Percentiles rank a stretch among this genome's conserved stretches.
Evolutionary conservation across 2,888 invertebrate genomes (phyloP).

Genomic region (Drosophila algonquin): DNA sequence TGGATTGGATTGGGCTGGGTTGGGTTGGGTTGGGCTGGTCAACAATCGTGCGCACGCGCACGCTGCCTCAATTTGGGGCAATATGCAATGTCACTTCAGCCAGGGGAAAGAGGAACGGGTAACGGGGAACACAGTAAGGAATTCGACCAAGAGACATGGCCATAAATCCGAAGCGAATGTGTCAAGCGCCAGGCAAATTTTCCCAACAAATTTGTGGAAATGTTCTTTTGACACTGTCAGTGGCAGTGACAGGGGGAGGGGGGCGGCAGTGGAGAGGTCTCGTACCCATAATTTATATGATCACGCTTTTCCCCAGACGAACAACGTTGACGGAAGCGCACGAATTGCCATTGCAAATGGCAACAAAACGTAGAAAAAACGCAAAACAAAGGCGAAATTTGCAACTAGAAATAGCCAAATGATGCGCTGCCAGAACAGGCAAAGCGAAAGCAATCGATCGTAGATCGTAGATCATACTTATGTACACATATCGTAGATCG

Average conservation of each 20-base stretch:
- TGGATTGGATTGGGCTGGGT: slow-evolving; percentile 18
- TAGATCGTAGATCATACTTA: slow-evolving; percentile 23
- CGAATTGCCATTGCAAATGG: slow-evolving; percentile 51
- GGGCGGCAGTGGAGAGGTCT: not conserved
- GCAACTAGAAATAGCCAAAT: slow-evolving; percentile 40
- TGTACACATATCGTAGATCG: slow-evolving; percentile 15
- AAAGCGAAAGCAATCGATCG: slow-evolving; percentile 15
- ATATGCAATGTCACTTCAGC: slow-evolving; percentile 48
- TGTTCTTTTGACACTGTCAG: slow-evolving; percentile 71
- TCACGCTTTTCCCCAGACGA: slow-evolving; percentile 60
- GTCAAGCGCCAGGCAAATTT: slow-evolving; percentile 65
- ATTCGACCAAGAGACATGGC: slow-evolving; percentile 44
- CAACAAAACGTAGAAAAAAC: slow-evolving; percentile 5
- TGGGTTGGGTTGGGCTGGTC: slow-evolving; percentile 39
- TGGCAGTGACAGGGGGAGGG: not conserved
- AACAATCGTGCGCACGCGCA: slow-evolving; percentile 37
- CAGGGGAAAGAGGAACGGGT: not conserved
- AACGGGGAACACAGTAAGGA: slow-evolving; percentile 19
- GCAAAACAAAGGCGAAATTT: slow-evolving; percentile 45
- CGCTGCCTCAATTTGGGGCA: slow-evolving; percentile 52
- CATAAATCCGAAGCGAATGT: slow-evolving; percentile 64
- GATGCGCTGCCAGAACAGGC: slow-evolving; percentile 23
- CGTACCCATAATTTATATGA: slow-evolving; percentile 67
- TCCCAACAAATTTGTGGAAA: slow-evolving; percentile 59
- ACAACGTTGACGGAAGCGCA: slow-evolving; percentile 70